Evolutionary conservation across 2,113 vertebrate species (phyloP).

Genomic region (Otis tarda): DNA sequence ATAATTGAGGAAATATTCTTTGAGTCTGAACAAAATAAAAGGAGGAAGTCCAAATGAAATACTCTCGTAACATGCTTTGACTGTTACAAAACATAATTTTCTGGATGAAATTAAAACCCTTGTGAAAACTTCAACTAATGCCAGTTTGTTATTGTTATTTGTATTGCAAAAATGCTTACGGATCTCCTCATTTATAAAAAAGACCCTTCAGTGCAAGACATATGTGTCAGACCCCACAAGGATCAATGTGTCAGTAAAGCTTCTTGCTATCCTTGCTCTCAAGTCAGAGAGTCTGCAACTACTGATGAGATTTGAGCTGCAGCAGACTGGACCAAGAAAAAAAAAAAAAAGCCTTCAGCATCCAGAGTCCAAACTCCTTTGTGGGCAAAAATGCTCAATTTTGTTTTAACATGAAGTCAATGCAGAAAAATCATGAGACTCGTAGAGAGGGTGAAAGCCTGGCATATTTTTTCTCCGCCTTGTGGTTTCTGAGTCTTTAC

Average conservation of each 20-base stretch:
- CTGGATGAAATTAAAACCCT: background rate
- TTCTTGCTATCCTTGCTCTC: background rate
- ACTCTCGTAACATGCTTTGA: background rate
- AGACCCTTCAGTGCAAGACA: background rate
- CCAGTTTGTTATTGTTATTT: background rate
- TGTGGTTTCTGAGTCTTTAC: background rate
- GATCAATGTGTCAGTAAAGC: background rate
- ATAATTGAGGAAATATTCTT: background rate
- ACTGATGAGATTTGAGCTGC: background rate
- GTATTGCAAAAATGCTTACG: background rate
- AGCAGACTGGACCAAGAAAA: background rate
- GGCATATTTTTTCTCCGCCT: background rate
- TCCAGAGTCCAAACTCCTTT: background rate
- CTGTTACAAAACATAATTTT: background rate
- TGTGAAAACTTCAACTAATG: background rate
- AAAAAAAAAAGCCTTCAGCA: background rate
- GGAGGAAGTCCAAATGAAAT: background rate
- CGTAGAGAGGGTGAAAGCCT: background rate
- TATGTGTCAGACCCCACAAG: background rate
- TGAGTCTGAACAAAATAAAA: background rate
- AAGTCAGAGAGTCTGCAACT: background rate
- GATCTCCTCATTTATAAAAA: background rate
- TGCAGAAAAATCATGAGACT: background rate
- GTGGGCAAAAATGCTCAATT: background rate
- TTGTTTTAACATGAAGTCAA: background rate